Base-by-base conservation (phyloP, 2,113 vertebrate species). In the Colossoma macropomum region DNA sequence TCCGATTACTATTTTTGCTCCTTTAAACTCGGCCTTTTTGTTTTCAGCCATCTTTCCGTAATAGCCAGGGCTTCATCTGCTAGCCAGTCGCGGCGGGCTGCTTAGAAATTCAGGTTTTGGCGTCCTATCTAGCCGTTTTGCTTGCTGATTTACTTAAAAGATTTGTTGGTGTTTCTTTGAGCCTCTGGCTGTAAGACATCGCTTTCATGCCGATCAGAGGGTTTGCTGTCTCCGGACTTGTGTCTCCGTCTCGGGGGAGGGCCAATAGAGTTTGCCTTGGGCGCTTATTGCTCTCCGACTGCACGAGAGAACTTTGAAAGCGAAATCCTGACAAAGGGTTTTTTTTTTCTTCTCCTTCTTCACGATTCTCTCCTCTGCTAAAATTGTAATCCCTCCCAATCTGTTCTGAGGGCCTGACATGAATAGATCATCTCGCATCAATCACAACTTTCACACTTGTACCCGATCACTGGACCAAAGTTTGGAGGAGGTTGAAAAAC, bases 161-260 rank as follows among this genome's bases (percentile, higher is more conserved):
- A 41, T 83, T 76, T 86, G 81, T 86, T 83, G 72, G 54, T 73
- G 32, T 72, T 86, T 80, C 56, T 70, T 66, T 78, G 74, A 63
- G 82, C 82, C 74, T 69, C 62, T 75, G 76, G 62, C 79, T 75
- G 52, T 84, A 73, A 70, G 76, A 34, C 30, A n/a, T 56, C 30
- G 56, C 66, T 87, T 87, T 87, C 69, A 84, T 81, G 63, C 60
- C 60, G 83, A 87, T 87, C 79, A 85, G 48, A 81, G 50, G n/a
- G 75, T 56, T 75, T 38, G 59, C 82, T 81, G 80, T 84, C 78
- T 78, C 74, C 72, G 32, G 75, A 81, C 74, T 81, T n/a, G 30
- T 25, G 30, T 76, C 32, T 80, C 25, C 13, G n/a, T 86, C 79
- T 81, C 82, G 4, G 21, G 83, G 82, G 82, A 84, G 38, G 78